Conservation (phyloP, 2,888 invertebrate species). For the Eupithecia subfuscata region DNA sequence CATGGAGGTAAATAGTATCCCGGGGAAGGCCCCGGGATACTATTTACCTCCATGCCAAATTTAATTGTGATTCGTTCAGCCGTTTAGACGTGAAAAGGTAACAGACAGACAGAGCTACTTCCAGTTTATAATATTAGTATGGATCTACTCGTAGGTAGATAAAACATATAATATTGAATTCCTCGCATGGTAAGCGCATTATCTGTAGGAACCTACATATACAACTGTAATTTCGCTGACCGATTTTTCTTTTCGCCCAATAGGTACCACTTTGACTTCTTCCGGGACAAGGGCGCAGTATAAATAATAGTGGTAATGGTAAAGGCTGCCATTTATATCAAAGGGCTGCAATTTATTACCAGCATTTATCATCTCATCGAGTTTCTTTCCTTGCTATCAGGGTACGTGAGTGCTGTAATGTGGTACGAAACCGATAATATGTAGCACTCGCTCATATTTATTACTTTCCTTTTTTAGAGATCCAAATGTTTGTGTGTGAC, state of each 20-base stretch:
- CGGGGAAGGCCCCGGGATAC: too few relatives aligned
- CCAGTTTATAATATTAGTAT: too few relatives aligned
- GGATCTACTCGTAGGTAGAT: too few relatives aligned
- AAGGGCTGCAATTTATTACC: conserved; percentile 72
- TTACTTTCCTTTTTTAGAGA: not conserved
- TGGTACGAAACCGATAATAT: conserved; percentile 31
- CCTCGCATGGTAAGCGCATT: not conserved
- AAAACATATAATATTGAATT: too few relatives aligned
- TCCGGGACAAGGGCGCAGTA: conserved; percentile 15
- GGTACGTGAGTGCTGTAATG: conserved; percentile 48
- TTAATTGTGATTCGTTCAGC: too few relatives aligned
- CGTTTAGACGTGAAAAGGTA: too few relatives aligned
- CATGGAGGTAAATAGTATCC: too few relatives aligned
- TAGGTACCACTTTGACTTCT: conserved; percentile 5
- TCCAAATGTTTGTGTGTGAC: not conserved
- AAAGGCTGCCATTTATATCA: conserved; percentile 72
- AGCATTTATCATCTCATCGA: conserved; percentile 76
- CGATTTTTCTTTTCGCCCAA: not conserved
- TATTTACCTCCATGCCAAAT: too few relatives aligned
- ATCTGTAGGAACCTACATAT: not conserved
- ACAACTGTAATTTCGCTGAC: not conserved
- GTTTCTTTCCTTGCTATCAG: conserved; percentile 54
- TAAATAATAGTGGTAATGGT: conserved; percentile 34
- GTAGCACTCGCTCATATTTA: conserved; percentile 3
- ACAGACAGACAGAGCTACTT: too few relatives aligned